Evolutionary conservation across 2,797 vertebrate genomes (phyloP).

Genomic region (Kryptopterus vitreolus): DNA sequence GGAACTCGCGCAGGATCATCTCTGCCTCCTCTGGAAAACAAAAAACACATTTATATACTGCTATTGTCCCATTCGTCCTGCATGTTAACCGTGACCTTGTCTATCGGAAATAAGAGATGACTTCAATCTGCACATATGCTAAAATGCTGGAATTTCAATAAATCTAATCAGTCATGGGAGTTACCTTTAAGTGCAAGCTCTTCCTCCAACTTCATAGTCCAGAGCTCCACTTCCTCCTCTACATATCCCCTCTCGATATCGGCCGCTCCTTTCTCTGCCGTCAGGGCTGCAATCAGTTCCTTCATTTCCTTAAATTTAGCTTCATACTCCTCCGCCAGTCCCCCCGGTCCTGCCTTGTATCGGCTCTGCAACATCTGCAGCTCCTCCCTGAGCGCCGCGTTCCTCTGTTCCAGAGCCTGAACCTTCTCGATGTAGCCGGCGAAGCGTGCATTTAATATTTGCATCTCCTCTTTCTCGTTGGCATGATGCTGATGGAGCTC

Average conservation of each 20-base stretch:
- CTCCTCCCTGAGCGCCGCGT: conserved; percentile 64
- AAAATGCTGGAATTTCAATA: neutral
- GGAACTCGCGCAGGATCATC: conserved; percentile 78
- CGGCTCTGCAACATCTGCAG: conserved; percentile 64
- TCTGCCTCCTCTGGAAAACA: conserved; percentile 71
- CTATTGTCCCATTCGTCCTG: neutral
- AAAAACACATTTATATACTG: neutral
- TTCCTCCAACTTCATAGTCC: conserved; percentile 80
- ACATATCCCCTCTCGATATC: conserved; percentile 81
- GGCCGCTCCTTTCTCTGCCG: conserved; percentile 76
- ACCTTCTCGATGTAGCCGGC: conserved; percentile 76
- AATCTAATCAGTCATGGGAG: neutral
- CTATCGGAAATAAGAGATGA: neutral
- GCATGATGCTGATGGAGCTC: conserved; percentile 75
- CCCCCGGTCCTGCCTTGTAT: conserved; percentile 69
- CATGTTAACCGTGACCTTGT: neutral
- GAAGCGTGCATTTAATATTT: conserved; percentile 74
- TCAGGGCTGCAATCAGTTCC: conserved; percentile 73
- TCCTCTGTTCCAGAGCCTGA: conserved; percentile 74
- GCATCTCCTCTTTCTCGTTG: conserved; percentile 81
- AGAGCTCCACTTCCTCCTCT: conserved; percentile 79
- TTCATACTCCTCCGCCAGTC: conserved; percentile 76
- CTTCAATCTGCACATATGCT: neutral
- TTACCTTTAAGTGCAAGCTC: conserved; percentile 75
- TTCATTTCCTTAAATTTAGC: conserved; percentile 79